Percentiles rank a stretch among this genome's conserved stretches.
Conservation (phyloP, 2,888 invertebrate species). For the Hyppa rectilinea region DNA sequence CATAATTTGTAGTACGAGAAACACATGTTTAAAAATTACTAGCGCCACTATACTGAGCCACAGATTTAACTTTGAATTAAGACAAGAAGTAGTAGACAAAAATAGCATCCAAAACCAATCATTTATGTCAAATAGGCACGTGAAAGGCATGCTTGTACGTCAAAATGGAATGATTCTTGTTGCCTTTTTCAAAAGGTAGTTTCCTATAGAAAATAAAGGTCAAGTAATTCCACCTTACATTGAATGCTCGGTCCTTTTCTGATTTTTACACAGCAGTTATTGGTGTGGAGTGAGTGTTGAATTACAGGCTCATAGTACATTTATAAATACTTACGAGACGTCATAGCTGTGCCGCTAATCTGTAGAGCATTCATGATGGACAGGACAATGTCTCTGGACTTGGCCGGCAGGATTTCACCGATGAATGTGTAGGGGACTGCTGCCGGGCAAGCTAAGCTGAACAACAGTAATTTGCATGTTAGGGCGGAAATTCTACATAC, state of each 20-base stretch:
- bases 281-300: no score
- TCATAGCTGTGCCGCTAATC: conserved; percentile 80
- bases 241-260: not conserved
- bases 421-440: conserved; percentile 86
- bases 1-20: not conserved
- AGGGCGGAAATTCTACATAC: not conserved
- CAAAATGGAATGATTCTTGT: no score
- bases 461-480: conserved; percentile 44
- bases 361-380: conserved; percentile 85
- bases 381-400: conserved; percentile 81
- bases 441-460: conserved; percentile 86
- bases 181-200: no score
- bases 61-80: not conserved
- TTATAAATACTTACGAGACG: conserved; percentile 81
- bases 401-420: conserved; percentile 84
- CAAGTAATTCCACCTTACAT: no score
- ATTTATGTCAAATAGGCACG: no score
- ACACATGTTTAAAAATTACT: not conserved
- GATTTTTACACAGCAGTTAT: not conserved
- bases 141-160: no score
- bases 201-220: no score
- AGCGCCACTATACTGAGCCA: not conserved
- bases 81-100: no score
- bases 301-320: not conserved
- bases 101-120: no score